phyloP scores from a whole-genome alignment of 2,113 vertebrate genomes.

The Geococcyx californianus region DNA sequence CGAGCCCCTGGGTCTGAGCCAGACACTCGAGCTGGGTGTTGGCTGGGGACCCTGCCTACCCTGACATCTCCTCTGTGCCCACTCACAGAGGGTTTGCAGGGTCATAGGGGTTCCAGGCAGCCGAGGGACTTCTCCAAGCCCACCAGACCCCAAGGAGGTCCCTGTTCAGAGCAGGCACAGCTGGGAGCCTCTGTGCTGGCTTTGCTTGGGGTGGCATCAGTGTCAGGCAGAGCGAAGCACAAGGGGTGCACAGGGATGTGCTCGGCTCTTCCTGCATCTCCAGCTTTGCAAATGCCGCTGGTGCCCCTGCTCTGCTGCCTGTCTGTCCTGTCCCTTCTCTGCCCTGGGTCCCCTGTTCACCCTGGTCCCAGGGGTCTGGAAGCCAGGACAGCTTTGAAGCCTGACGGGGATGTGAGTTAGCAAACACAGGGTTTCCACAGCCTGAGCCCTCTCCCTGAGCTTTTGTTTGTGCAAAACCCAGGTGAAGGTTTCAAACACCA shows the following conservation, averaged over 20 bases:
- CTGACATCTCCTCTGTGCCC: neutral
- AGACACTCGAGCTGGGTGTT: no score
- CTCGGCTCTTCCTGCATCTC: neutral
- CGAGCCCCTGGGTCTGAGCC: neutral
- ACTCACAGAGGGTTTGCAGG: neutral
- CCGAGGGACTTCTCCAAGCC: neutral
- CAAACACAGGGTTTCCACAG: neutral
- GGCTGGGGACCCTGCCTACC: neutral
- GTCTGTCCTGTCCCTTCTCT: neutral
- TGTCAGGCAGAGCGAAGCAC: fast-evolving
- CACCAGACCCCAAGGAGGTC: neutral
- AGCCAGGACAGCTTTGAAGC: neutral
- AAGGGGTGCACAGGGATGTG: neutral
- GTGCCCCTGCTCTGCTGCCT: fast-evolving
- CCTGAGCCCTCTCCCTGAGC: neutral
- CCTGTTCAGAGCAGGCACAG: neutral
- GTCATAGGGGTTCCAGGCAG: neutral
- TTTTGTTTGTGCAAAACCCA: neutral
- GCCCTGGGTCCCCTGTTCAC: neutral
- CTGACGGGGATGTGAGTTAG: fast-evolving
- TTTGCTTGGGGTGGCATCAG: fast-evolving
- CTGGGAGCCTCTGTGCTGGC: neutral
- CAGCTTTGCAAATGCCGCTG: neutral
- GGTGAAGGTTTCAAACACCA: neutral
- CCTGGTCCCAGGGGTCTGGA: neutral